Percentiles rank a stretch among this genome's conserved stretches.
Conservation (phyloP, 2,797 vertebrate genomes). For the Chrosomus eos region DNA sequence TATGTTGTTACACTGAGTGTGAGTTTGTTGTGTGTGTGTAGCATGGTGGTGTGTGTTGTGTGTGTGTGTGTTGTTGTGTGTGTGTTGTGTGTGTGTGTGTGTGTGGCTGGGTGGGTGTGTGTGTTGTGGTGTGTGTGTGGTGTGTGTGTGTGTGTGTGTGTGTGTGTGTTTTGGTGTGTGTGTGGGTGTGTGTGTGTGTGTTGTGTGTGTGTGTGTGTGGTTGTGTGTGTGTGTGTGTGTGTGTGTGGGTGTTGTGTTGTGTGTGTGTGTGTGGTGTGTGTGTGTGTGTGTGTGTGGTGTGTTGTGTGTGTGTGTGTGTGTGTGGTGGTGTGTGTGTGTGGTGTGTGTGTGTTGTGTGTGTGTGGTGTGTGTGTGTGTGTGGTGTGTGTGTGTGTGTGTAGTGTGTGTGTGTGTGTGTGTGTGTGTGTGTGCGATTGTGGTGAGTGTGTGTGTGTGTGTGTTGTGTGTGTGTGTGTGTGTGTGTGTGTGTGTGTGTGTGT, state of each 20-base stretch:
- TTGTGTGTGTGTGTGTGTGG: background rate
- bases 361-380: background rate
- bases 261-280: background rate
- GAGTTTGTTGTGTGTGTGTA: background rate
- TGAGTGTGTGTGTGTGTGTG: background rate
- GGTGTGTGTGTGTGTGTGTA: background rate
- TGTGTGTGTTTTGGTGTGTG: background rate
- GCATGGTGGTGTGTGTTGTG: too few relatives aligned
- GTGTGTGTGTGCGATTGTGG: too few relatives aligned
- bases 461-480: constrained; percentile 9
- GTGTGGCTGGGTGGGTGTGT: background rate
- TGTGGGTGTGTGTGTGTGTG: constrained; percentile 2
- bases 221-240: too few relatives aligned
- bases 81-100: too few relatives aligned
- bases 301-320: background rate
- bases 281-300: constrained; percentile 17
- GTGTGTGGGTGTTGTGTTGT: too few relatives aligned
- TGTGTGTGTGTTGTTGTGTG: too few relatives aligned
- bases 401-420: too few relatives aligned
- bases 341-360: background rate
- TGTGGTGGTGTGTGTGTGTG: too few relatives aligned
- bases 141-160: too few relatives aligned
- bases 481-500: too few relatives aligned
- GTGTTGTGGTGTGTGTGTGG: background rate
- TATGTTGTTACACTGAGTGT: too few relatives aligned